Conservation (phyloP, 2,113 vertebrate species). For the Leucopsar rothschildi region DNA sequence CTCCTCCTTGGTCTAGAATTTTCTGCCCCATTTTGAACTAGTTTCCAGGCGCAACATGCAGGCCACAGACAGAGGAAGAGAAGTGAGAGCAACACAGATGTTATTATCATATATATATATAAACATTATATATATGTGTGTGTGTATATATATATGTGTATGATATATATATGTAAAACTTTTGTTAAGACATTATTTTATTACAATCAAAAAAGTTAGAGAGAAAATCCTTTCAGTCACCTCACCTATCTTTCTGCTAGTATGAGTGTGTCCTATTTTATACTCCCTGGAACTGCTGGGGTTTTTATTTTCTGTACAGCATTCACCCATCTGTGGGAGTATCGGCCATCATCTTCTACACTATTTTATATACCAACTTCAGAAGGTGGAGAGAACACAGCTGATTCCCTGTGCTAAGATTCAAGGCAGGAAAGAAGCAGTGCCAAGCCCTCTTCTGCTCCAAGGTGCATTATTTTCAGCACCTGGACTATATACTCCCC, state of each 20-base stretch:
- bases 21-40: neutral
- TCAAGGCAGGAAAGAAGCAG: neutral
- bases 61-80: neutral
- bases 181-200: neutral
- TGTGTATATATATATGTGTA: too few relatives aligned
- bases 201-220: neutral
- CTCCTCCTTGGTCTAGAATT: neutral
- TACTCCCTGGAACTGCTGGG: neutral
- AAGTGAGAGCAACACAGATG: neutral
- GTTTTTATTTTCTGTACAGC: neutral
- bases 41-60: neutral
- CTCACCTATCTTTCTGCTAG: neutral
- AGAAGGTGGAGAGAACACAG: neutral
- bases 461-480: neutral
- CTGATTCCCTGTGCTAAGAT: neutral
- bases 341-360: neutral
- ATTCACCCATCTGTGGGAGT: neutral
- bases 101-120: neutral
- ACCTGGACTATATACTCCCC: neutral
- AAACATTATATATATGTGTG: too few relatives aligned
- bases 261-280: neutral
- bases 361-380: neutral
- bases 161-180: neutral
- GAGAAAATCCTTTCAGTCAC: neutral
- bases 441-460: neutral